These are phyloP conservation scores for Plumapathes pennacea DNA, from an alignment of 92 coral and sea anemone species.

Conservation along the genomic window DNA sequence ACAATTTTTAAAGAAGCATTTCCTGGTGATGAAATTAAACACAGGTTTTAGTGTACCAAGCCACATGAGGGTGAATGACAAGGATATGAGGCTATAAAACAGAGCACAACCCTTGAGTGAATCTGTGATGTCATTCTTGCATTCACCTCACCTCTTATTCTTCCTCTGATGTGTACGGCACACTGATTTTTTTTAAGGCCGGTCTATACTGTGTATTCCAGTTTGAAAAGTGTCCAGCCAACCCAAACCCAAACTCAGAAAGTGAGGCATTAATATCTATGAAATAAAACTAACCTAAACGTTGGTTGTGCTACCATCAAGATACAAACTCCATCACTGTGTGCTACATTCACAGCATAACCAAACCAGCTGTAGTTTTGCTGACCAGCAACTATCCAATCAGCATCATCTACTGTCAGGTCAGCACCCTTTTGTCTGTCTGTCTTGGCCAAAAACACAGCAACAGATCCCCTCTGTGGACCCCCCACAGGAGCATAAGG, in stretches of 20 bases:
- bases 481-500: constrained; percentile 94
- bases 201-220: too few species aligned
- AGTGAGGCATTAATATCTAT: too few species aligned
- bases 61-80: neutral
- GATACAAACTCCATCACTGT: constrained; percentile 30
- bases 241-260: too few species aligned
- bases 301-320: constrained; percentile 83
- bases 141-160: too few species aligned
- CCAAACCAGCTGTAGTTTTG: constrained; percentile 99
- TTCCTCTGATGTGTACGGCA: too few species aligned
- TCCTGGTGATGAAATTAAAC: constrained; percentile 32
- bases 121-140: too few species aligned
- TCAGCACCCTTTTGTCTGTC: constrained; percentile 50
- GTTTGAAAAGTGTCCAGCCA: too few species aligned
- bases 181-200: too few species aligned
- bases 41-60: neutral
- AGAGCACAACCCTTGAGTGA: too few species aligned
- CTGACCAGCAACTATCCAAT: constrained; percentile 73
- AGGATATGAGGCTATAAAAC: too few species aligned
- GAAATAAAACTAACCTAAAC: constrained; percentile 80
- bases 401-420: constrained; percentile 56
- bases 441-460: constrained; percentile 75
- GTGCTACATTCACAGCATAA: constrained; percentile 47
- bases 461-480: constrained; percentile 93
- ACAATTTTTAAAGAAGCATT: constrained; percentile 74